Base-by-base conservation (phyloP, 2,113 vertebrate genomes). In the Canis aureus region DNA sequence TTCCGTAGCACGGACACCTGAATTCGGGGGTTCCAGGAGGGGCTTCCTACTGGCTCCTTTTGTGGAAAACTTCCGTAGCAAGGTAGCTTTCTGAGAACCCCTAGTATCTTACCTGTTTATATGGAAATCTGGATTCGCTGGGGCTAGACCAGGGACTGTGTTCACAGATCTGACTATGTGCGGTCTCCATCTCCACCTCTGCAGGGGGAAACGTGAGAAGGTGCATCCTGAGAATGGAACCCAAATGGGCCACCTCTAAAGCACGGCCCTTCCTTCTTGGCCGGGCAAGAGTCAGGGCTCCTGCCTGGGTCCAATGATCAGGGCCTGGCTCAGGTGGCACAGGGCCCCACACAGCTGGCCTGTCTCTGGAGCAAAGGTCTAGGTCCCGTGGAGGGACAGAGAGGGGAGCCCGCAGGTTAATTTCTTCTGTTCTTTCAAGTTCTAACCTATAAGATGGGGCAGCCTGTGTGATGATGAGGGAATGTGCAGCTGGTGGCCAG, bases 141-240 rank as follows among this genome's bases (percentile, higher is more conserved):
- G 19, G 49, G 3, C 11, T 11, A 15, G 59, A 81, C 10, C 20
- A 4, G 11, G 11, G 55, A n/a, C 32, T 8, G 2, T 35, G 3
- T n/a, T 51, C 38, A 3, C 16, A 53, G 20, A 23, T 2, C 38
- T 13, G 60, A 53, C 89, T 3, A 0, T 0, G 0, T 35, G 43
- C 5, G 49, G 29, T 79, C 66, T 25, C 16, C 43, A 0, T 3
- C 3, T 73, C 87, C 29, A 3, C 25, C 19, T 59, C 78, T 92
- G 51, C 51, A 23, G 76, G 15, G 66, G 19, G 73, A 29, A 3
- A 17, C 1, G 8, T 0, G 11, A 78, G 69, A 62, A 17, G 2
- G 3, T 25, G 27, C 66, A 11, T 60, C 59, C 79, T 15, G 53
- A 60, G 32, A 78, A 59, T 29, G 49, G 53, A 87, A 32, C 43